Evolutionary conservation across 1,140 invertebrate genomes (phyloP), one percentile per base, ranked within the genome.

Genomic region (Cecropterus lyciades): DNA sequence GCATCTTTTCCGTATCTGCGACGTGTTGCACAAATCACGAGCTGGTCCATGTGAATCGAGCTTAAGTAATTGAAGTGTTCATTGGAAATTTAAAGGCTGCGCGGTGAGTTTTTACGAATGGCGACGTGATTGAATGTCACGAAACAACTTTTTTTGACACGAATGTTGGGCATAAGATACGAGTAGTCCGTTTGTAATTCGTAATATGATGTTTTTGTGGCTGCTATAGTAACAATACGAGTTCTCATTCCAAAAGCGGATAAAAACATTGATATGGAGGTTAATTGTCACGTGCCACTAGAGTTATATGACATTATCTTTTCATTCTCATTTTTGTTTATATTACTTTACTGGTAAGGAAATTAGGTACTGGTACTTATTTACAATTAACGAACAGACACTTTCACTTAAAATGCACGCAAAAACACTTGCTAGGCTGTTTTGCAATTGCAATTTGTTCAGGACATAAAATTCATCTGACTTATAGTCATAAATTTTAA

Each of bases 31-130:
- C 20, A 20, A 8, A 30, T 30, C 27, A 30, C 27, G 27, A 7
- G 27, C 20, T 24, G 20, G 5, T 24, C 1, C n/a, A 30, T 30
- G 27, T 30, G 27, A 30, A 30, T 30, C 27, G 27, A 30, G 27
- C 27, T 30, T 48, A 45, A 48, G 27, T 56, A 68, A 63, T 63
- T 55, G 53, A 53, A 60, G 48, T 52, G 30, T 37, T 63, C 45
- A 62, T 62, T 67, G 65, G 30, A 62, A 33, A 51, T 51, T 30
- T 62, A 62, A 62, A 62, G 45, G 59, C 20, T 51, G 46, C 30
- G n/a, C 46, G 46, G 45, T 20, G 42, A 51, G 59, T 65, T 65
- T 65, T 65, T 66, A 37, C 42, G 33, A 17, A 60, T 33, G 56
- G 15, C 45, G 20, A 48, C 45, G 45, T 60, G 45, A 60, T 37